These are phyloP conservation scores for Crotalus helleri DNA, from an alignment of 2,113 vertebrate genomes.

Conservation along the genomic window DNA sequence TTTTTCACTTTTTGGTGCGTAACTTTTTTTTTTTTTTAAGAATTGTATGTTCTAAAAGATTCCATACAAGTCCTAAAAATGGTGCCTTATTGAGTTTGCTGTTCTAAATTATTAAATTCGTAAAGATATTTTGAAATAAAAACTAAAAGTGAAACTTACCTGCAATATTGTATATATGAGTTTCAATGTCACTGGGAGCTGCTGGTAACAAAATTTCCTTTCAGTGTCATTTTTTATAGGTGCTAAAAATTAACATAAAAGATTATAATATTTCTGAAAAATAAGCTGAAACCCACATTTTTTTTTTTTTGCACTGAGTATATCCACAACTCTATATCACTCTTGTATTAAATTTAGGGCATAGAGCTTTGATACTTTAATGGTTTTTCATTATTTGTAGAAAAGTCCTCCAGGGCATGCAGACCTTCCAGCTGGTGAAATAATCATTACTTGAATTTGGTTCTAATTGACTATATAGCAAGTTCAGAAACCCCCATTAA, in stretches of 20 bases:
- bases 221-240: constrained; percentile 90
- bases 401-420: background rate
- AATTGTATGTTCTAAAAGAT: background rate
- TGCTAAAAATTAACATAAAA: constrained; percentile 63
- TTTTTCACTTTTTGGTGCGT: background rate
- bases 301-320: background rate
- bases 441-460: background rate
- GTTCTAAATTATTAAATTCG: constrained; percentile 27
- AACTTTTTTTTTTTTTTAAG: background rate
- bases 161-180: constrained; percentile 96
- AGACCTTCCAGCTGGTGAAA: background rate
- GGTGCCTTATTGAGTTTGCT: background rate
- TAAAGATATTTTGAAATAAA: constrained; percentile 3
- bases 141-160: constrained; percentile 69
- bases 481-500: background rate
- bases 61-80: background rate
- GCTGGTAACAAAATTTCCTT: constrained; percentile 91
- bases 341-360: background rate
- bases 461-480: background rate
- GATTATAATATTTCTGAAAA: constrained; percentile 15
- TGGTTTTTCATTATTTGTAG: background rate
- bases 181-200: constrained; percentile 91
- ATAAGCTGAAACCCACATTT: background rate
- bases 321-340: background rate
- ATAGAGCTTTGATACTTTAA: background rate